Conservation (phyloP, 2,888 invertebrate species). For the Campoplex nolae region DNA sequence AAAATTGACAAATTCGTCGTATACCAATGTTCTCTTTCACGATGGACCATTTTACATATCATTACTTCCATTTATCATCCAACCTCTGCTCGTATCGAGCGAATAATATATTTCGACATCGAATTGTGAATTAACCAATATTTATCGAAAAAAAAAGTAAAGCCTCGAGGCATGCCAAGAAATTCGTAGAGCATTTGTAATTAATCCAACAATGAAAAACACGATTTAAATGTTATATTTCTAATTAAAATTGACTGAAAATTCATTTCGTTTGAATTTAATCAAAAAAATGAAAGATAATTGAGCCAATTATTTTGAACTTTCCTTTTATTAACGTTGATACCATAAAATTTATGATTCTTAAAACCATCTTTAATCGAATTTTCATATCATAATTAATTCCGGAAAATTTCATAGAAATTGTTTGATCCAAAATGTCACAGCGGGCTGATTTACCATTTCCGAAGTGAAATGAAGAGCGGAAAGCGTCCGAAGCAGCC, state of each 20-base stretch:
- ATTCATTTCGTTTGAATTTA: neutral
- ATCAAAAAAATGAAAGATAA: neutral
- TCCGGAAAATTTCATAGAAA: neutral
- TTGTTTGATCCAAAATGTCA: slow-evolving; percentile 1
- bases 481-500: slow-evolving; percentile 3
- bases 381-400: neutral
- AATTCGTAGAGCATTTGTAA: neutral
- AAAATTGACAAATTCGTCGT: neutral
- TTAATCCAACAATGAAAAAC: neutral
- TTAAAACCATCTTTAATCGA: neutral
- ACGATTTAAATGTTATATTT: neutral
- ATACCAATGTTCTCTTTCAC: neutral
- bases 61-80: neutral
- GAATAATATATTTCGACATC: neutral
- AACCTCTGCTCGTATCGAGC: neutral
- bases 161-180: neutral
- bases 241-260: neutral
- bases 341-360: too few species aligned
- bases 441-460: neutral
- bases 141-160: neutral
- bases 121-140: neutral
- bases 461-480: neutral
- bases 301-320: neutral
- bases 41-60: neutral
- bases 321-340: neutral